These are phyloP conservation scores for Pipistrellus pygmaeus DNA, from an alignment of 2,797 vertebrate genomes.

Conservation along the genomic window DNA sequence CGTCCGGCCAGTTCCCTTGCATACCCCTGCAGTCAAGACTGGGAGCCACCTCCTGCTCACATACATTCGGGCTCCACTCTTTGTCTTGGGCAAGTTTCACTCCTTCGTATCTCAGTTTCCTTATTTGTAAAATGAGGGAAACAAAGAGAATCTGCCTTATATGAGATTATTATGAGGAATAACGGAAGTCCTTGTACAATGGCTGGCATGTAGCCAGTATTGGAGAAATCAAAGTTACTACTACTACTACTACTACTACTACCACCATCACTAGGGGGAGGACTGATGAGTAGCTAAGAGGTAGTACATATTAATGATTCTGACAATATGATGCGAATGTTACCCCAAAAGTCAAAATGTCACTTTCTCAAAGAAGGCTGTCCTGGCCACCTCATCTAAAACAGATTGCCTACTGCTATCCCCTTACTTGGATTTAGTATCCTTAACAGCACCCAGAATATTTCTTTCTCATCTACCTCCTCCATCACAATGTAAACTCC, in stretches of 20 bases:
- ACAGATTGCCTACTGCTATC: neutral
- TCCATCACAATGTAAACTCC: neutral
- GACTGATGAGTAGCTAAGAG: neutral
- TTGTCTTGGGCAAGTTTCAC: neutral
- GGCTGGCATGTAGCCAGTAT: neutral
- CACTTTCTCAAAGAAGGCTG: conserved; percentile 17
- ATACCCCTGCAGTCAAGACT: neutral
- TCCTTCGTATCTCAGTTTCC: neutral
- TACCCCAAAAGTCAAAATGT: neutral
- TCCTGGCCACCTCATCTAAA: neutral
- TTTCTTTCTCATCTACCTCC: neutral
- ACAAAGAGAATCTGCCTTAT: neutral
- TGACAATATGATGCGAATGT: neutral
- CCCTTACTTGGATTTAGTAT: conserved; percentile 21
- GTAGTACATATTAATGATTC: neutral
- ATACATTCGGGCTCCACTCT: neutral
- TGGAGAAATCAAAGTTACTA: neutral
- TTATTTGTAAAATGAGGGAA: conserved; percentile 25
- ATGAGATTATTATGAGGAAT: neutral
- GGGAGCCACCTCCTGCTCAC: neutral
- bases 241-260: neutral
- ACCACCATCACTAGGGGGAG: neutral
- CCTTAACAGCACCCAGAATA: conserved; percentile 7
- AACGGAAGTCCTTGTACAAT: neutral
- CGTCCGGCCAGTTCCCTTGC: neutral